Conservation (phyloP, 2,888 invertebrate genomes). For the Parnassius smintheus region DNA sequence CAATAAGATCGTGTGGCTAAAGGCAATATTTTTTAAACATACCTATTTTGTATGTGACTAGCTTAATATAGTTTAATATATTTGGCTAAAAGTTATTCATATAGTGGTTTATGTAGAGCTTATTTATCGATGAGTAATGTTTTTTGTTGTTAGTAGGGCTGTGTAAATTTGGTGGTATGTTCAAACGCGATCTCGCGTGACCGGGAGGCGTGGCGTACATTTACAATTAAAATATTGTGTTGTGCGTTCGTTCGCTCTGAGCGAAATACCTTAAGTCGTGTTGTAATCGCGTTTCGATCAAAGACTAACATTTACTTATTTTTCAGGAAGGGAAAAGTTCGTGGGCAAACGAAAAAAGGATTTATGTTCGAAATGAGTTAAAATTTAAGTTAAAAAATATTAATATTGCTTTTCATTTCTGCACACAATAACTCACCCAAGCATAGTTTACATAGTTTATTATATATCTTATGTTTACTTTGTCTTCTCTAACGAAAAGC, state of each 20-base stretch:
- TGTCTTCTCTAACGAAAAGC: too few species aligned
- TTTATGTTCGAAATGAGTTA: too few species aligned
- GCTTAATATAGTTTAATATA: not conserved
- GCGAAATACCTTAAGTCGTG: slow-evolving; percentile 20
- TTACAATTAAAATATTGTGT: slow-evolving; percentile 75
- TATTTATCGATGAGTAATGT: slow-evolving; percentile 44
- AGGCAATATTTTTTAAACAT: slow-evolving; percentile 8
- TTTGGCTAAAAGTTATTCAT: slow-evolving; percentile 19
- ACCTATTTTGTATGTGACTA: not conserved
- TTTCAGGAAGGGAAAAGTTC: slow-evolving; percentile 17
- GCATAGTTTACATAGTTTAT: too few species aligned
- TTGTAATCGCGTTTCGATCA: slow-evolving; percentile 41
- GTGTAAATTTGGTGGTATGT: slow-evolving; percentile 39
- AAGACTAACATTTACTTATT: slow-evolving; percentile 35
- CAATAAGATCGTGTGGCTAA: not conserved
- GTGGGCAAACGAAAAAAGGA: not conserved
- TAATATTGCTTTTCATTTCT: too few species aligned
- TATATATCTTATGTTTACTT: too few species aligned
- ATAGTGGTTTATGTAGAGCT: slow-evolving; percentile 38
- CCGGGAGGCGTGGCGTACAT: slow-evolving; percentile 66
- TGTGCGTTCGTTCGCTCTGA: slow-evolving; percentile 37
- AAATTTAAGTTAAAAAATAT: too few species aligned
- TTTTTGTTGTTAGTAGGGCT: slow-evolving; percentile 38
- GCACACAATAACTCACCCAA: too few species aligned
- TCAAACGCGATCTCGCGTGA: slow-evolving; percentile 78